Base-by-base conservation (phyloP, 2,797 vertebrate genomes). In the Enteromius unitaeniatus region DNA sequence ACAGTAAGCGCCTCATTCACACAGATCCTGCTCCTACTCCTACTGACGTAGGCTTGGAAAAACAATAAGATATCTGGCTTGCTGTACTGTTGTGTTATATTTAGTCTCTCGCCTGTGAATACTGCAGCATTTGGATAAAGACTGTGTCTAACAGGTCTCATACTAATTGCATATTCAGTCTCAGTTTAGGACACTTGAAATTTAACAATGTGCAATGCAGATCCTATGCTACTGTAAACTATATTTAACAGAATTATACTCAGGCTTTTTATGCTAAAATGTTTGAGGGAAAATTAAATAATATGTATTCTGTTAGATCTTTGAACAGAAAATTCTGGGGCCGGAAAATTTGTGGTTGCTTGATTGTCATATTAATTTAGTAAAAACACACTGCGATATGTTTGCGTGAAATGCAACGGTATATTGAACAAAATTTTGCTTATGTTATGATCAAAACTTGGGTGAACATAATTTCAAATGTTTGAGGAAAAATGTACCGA, bases 1-100 rank as follows among this genome's bases (percentile, higher is more conserved):
- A 79, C 47, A 51, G 49, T 51, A 68, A 84, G 67, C 4, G 21
- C 28, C 72, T 64, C 72, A 77, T 58, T 55, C 86, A 68, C 72
- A 58, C 55, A 47, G n/a, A 85, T 49, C 70, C 31, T 31, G 23
- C 19, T 82, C 68, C 42, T 67, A 67, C 28, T 55, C 68, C 40
- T n/a, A 45, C 65, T 65, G 65, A 65, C 31, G 31, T 76, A 60
- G 28, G 73, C 64, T 45, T 76, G 8, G 23, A 34, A 49, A 42
- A 28, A 34, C 58, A 84, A 64, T 9, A 64, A 21, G 49, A 69
- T 60, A 60, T 55, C 40, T 79, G 68, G 67, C 21, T 60, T 67
- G 55, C 31, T 78, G 28, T 42, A 21, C 37, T 76, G 68, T 23
- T 26, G 75, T 55, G 68, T 68, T 82, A 53, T 67, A 53, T 82